phyloP scores from a whole-genome alignment of 2,888 invertebrate species.

The Caenorhabditis zanzibari region DNA sequence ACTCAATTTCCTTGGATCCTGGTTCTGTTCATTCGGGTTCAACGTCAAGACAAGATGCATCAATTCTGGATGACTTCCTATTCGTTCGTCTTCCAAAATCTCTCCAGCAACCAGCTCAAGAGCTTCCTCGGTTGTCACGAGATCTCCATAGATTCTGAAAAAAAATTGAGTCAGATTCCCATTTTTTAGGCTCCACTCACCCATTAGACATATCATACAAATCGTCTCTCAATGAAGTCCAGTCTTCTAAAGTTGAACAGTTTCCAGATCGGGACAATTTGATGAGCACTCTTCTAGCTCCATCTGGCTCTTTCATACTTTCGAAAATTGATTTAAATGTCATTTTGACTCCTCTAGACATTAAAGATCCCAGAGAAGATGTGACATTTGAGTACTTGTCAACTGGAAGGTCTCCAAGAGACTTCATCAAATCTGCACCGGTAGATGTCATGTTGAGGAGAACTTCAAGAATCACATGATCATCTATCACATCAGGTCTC shows the following conservation, averaged over 20 bases:
- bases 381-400: constrained; percentile 61
- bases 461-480: constrained; percentile 58
- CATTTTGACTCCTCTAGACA: constrained; percentile 68
- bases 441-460: constrained; percentile 64
- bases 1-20: constrained; percentile 28
- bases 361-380: constrained; percentile 60
- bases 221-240: constrained; percentile 64
- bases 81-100: constrained; percentile 61
- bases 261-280: constrained; percentile 58
- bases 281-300: constrained; percentile 66
- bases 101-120: constrained; percentile 70
- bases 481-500: constrained; percentile 50
- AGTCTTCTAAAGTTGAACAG: constrained; percentile 62
- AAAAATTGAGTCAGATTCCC: not conserved
- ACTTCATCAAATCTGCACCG: constrained; percentile 65
- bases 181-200: constrained; percentile 29
- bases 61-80: constrained; percentile 52
- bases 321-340: constrained; percentile 69
- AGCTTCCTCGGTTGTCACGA: constrained; percentile 70
- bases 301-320: constrained; percentile 67
- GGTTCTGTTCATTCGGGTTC: constrained; percentile 31
- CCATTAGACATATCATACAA: constrained; percentile 65
- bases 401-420: constrained; percentile 51
- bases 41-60: constrained; percentile 63
- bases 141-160: constrained; percentile 67